These are phyloP conservation scores for Stomorhina lunata DNA, from an alignment of 2,888 invertebrate genomes.

Conservation along the genomic window DNA sequence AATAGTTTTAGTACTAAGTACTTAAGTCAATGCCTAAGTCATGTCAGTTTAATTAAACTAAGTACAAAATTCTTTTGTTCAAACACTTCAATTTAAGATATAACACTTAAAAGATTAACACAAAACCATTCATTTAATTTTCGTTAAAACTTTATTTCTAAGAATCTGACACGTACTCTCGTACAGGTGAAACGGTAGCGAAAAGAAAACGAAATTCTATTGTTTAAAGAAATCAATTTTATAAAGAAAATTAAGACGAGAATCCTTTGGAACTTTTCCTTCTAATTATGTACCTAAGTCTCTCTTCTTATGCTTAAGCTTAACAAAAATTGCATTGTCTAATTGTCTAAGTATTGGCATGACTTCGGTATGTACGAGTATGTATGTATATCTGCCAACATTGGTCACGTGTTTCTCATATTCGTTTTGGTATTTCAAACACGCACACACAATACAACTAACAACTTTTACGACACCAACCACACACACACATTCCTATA, in stretches of 20 bases:
- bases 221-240: neutral
- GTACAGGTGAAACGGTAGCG: no score
- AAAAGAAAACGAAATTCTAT: neutral
- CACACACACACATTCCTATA: neutral
- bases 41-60: no score
- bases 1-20: no score
- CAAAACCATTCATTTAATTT: neutral
- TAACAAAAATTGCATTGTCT: neutral
- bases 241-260: neutral
- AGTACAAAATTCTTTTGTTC: neutral
- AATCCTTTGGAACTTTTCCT: neutral
- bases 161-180: neutral
- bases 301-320: no score
- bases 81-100: neutral
- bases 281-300: neutral
- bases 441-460: constrained; percentile 22
- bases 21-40: no score
- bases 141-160: neutral
- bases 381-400: no score
- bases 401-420: constrained; percentile 53
- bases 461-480: neutral
- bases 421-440: constrained; percentile 69
- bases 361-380: no score
- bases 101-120: constrained; percentile 8
- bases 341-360: no score